A percentile compares a stretch with the other conserved stretches of the same genome.
Evolutionary conservation across 2,797 vertebrate genomes (phyloP).

Genomic region (Macropodus opercularis): DNA sequence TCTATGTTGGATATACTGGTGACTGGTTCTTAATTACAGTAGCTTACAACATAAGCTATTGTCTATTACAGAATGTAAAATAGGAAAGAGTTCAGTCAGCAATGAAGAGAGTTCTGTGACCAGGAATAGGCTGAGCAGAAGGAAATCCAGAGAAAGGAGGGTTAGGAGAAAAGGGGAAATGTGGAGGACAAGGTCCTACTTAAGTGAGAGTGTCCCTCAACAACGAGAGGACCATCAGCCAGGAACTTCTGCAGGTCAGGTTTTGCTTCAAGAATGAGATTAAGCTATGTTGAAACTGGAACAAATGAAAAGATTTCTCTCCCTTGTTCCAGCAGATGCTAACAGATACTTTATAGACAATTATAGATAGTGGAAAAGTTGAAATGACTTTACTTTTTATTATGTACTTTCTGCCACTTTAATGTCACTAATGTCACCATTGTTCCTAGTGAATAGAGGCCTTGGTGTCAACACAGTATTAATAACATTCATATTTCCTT

Average conservation of each 20-base stretch:
- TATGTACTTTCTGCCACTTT: neutral
- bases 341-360: no score
- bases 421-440: neutral
- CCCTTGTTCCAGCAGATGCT: no score
- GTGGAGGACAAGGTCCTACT: conserved; percentile 39
- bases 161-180: conserved; percentile 62
- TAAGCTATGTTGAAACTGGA: no score
- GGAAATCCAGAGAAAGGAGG: conserved; percentile 54
- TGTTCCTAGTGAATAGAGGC: neutral
- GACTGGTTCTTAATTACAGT: neutral
- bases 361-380: no score
- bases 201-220: conserved; percentile 39
- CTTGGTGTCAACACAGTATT: neutral
- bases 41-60: conserved; percentile 21
- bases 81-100: conserved; percentile 56
- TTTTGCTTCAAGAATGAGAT: conserved; percentile 7
- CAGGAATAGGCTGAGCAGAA: conserved; percentile 51
- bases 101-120: conserved; percentile 30
- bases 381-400: no score
- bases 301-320: no score
- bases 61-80: conserved; percentile 60
- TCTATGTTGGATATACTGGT: neutral
- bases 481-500: conserved; percentile 11
- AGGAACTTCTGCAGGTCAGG: conserved; percentile 55
- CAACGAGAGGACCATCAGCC: conserved; percentile 30